phyloP scores from a whole-genome alignment of 2,888 invertebrate genomes.

The Dinocampus coccinellae region DNA sequence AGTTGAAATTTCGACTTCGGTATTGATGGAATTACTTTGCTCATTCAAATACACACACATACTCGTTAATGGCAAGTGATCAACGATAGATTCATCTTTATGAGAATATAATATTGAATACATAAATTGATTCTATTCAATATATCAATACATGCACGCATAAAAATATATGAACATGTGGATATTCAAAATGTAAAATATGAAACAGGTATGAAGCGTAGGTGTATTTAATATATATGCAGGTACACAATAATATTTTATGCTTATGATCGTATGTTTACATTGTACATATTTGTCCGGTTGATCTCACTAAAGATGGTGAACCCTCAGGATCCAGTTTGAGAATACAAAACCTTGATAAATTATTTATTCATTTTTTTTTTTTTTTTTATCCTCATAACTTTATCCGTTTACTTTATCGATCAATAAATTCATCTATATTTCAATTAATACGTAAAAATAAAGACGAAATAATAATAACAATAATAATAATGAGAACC shows the following conservation, averaged over 20 bases:
- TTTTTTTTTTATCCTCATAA: no score
- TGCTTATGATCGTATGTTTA: slow-evolving; percentile 65
- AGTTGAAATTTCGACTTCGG: no score
- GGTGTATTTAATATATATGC: slow-evolving; percentile 58
- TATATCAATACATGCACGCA: slow-evolving; percentile 7
- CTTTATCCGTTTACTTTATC: background rate
- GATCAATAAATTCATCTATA: background rate
- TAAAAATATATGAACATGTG: background rate
- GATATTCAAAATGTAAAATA: slow-evolving; percentile 39
- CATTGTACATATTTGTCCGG: slow-evolving; percentile 56
- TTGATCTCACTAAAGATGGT: slow-evolving; percentile 20
- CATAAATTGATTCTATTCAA: slow-evolving; percentile 63
- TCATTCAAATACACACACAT: no score
- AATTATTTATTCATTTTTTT: no score
- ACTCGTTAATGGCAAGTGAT: slow-evolving; percentile 61
- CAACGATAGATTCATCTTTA: slow-evolving; percentile 37
- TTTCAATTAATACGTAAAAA: background rate
- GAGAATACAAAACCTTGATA: slow-evolving; percentile 13
- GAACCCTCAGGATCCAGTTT: slow-evolving; percentile 25
- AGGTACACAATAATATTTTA: slow-evolving; percentile 66
- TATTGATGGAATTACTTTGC: slow-evolving; percentile 31
- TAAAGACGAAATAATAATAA: no score
- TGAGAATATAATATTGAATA: slow-evolving; percentile 27
- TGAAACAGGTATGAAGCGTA: slow-evolving; percentile 20
- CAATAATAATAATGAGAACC: no score